Conservation (phyloP, 1,140 invertebrate genomes). For the Zophobas atratus region DNA sequence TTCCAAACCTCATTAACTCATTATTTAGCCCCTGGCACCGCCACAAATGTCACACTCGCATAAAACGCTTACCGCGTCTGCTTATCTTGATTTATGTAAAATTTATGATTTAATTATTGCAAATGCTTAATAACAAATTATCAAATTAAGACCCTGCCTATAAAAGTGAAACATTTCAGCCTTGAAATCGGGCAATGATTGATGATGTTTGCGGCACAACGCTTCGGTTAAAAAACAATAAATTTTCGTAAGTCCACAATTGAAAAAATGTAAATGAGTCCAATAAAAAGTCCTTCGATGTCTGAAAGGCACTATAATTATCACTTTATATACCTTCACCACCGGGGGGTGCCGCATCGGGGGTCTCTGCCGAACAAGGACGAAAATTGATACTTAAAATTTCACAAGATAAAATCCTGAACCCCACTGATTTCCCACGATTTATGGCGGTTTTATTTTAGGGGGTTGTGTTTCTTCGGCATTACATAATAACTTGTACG, state of each 20-base stretch:
- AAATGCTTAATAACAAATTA: conserved; percentile 31
- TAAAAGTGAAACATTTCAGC: conserved; percentile 11
- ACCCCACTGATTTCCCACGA: conserved; percentile 24
- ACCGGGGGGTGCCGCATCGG: neutral
- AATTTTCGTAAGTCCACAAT: conserved; percentile 17
- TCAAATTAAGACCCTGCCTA: conserved; percentile 9
- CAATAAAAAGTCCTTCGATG: conserved; percentile 12
- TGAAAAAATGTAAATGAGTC: conserved; percentile 22
- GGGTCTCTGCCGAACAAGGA: conserved; percentile 12
- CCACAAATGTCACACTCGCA: neutral
- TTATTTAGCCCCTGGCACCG: no score
- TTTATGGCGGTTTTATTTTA: conserved; percentile 15
- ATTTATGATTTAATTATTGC: conserved; percentile 26
- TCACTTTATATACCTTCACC: conserved; percentile 29
- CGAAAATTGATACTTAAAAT: conserved; percentile 36
- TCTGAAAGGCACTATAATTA: conserved; percentile 15
- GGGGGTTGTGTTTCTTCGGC: conserved; percentile 5
- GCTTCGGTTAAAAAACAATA: conserved; percentile 11
- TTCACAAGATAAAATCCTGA: conserved; percentile 17
- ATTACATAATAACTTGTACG: conserved; percentile 9
- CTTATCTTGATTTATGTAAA: conserved; percentile 9
- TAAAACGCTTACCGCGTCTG: neutral
- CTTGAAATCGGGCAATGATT: conserved; percentile 8
- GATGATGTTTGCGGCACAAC: conserved; percentile 21
- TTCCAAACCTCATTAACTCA: no score